Conservation (phyloP, 2,888 invertebrate genomes). For the Dermolepida albohirtum region DNA sequence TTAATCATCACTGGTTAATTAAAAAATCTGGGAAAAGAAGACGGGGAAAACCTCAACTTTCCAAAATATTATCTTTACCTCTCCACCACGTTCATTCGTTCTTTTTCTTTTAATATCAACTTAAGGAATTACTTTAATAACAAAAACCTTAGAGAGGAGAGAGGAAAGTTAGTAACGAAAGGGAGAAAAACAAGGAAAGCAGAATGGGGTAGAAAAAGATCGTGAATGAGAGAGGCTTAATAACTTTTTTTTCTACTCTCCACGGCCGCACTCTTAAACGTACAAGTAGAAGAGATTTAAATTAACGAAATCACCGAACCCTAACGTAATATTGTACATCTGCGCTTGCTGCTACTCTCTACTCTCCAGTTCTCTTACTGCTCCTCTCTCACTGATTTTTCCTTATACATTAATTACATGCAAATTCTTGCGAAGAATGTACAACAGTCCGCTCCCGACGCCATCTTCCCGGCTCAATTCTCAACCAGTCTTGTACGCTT, state of each 20-base stretch:
- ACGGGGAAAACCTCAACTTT: constrained; percentile 22
- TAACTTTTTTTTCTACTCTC: constrained; percentile 36
- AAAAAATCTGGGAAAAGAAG: constrained; percentile 23
- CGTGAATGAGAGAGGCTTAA: constrained; percentile 36
- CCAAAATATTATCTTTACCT: constrained; percentile 30
- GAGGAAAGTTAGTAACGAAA: constrained; percentile 57
- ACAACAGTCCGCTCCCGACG: constrained; percentile 56
- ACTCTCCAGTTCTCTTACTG: constrained; percentile 35
- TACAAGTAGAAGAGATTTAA: constrained; percentile 54
- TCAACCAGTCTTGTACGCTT: constrained; percentile 48
- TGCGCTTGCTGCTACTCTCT: constrained; percentile 52
- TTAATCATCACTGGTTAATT: constrained; percentile 35
- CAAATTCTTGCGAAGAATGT: constrained; percentile 66
- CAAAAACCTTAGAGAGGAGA: constrained; percentile 38
- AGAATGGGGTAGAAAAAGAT: constrained; percentile 62
- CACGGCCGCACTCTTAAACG: constrained; percentile 37
- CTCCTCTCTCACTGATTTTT: constrained; percentile 61
- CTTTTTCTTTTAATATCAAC: constrained; percentile 36
- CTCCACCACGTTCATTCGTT: constrained; percentile 8
- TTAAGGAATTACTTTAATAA: constrained; percentile 38
- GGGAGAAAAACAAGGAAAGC: constrained; percentile 31
- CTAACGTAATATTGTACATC: constrained; percentile 61
- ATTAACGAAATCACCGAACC: constrained; percentile 58
- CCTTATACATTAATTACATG: constrained; percentile 66
- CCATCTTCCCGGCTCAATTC: constrained; percentile 66